These are phyloP conservation scores for Noctua janthina DNA, from an alignment of 2,888 invertebrate genomes.

Conservation along the genomic window DNA sequence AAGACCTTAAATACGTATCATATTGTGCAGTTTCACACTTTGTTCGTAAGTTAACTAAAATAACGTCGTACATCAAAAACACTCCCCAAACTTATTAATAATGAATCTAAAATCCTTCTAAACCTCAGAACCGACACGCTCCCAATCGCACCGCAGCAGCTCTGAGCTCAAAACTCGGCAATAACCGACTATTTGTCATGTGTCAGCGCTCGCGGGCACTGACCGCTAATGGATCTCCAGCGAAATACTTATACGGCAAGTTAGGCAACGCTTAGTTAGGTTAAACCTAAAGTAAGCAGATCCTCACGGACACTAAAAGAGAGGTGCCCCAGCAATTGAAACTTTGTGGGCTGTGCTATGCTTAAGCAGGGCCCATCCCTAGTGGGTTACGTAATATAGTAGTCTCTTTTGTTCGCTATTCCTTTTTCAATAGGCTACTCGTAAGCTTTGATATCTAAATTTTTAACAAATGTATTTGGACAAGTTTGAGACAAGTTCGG, in stretches of 20 bases:
- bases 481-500: neutral
- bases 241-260: constrained; percentile 47
- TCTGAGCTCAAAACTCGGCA: constrained; percentile 57
- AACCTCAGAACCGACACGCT: constrained; percentile 17
- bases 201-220: constrained; percentile 67
- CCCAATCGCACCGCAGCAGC: constrained; percentile 36
- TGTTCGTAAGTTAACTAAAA: neutral
- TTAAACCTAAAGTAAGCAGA: neutral
- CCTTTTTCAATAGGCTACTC: neutral
- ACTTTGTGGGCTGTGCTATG: neutral
- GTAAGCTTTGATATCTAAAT: neutral
- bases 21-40: neutral
- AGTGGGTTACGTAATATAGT: neutral
- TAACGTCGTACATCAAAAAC: constrained; percentile 8
- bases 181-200: constrained; percentile 75
- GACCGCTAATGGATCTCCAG: constrained; percentile 72
- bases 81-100: constrained; percentile 8
- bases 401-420: too few species aligned
- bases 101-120: constrained; percentile 9
- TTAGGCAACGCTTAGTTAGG: neutral
- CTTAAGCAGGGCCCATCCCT: neutral
- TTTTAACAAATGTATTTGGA: neutral
- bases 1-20: neutral
- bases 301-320: neutral
- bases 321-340: neutral